Evolutionary conservation across 1,140 invertebrate species (phyloP), one percentile per base, ranked within the genome.

Genomic region (Drosophila equinoxialis): DNA sequence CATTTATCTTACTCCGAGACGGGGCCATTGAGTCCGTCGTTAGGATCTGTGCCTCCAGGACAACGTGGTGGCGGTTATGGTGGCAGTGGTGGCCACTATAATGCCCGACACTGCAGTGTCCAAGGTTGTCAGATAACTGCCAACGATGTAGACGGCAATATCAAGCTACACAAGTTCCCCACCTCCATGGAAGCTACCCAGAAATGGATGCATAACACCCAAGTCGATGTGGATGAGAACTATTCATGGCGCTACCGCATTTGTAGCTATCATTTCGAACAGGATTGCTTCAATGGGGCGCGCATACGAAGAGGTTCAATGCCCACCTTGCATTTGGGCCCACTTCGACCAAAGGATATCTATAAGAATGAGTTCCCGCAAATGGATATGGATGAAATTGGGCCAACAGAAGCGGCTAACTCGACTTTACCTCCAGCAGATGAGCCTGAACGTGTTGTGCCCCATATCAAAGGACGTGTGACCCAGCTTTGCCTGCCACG

Each of bases 151-250:
- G 70, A 48, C 13, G 74, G 70, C 2, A 75, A 39, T 11, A 60
- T 85, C 1, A 81, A 79, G 64, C 57, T 90, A n/a, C 86, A 90
- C 61, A 89, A 82, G 48, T 91, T 90, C 11, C 89, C 89, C 20
- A 68, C 66, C 0, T 68, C 80, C 0, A 26, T 45, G 35, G 75
- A 79, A 1, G 70, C 74, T 2, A 63, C 86, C 26, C 20, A 73
- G 0, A 91, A 91, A 59, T 91, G 89, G 89, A 77, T 83, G 72
- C 77, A 91, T 57, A 91, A 91, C 55, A 81, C 79, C 1, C 90
- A 91, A 45, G 74, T 91, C 5, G 55, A 74, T 11, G 80, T 79
- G 45, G 73, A 85, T 26, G 61, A 33, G 6, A 83, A 69, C n/a
- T 76, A 58, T n/a, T 65, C 68, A 11, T 89, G 89, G 89, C 89